These are phyloP conservation scores for Cephalopholis sonnerati DNA, from an alignment of 2,113 vertebrate genomes.

Conservation along the genomic window DNA sequence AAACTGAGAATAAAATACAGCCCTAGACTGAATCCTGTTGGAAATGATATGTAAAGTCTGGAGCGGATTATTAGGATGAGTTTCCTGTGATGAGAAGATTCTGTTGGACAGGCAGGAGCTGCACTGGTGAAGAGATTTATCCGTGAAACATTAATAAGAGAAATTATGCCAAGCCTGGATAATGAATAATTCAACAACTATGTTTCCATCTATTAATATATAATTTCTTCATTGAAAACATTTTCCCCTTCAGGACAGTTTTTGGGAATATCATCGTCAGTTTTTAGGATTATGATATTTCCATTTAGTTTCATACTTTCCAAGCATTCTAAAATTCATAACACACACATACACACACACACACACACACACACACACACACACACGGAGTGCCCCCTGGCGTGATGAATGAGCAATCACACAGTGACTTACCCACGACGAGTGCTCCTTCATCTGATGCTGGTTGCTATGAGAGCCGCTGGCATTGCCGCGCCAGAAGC, in stretches of 20 bases:
- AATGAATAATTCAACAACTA: constrained; percentile 60
- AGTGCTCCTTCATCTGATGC: constrained; percentile 99
- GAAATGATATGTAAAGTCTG: constrained; percentile 39
- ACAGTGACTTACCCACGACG: constrained; percentile 91
- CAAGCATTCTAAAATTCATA: not conserved
- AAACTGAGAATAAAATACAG: not conserved
- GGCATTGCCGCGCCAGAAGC: constrained; percentile 94
- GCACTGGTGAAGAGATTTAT: constrained; percentile 35
- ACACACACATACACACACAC: constrained; percentile 12
- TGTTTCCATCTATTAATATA: constrained; percentile 45
- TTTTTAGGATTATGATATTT: not conserved
- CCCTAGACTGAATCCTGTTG: constrained; percentile 1
- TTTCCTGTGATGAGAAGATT: constrained; percentile 21
- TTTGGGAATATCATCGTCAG: not conserved
- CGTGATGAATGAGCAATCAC: constrained; percentile 22
- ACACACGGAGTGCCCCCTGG: constrained; percentile 41
- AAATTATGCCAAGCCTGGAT: constrained; percentile 32
- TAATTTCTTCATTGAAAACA: constrained; percentile 41
- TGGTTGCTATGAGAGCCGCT: constrained; percentile 94
- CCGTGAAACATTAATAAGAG: constrained; percentile 52
- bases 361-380: constrained; percentile 27
- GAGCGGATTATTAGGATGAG: constrained; percentile 15
- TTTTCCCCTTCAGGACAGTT: constrained; percentile 12
- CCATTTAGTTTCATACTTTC: not conserved
- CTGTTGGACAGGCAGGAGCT: constrained; percentile 18